Evolutionary conservation across 2,113 vertebrate genomes (phyloP), one percentile per base, ranked within the genome.

Genomic region (Rattus rattus): DNA sequence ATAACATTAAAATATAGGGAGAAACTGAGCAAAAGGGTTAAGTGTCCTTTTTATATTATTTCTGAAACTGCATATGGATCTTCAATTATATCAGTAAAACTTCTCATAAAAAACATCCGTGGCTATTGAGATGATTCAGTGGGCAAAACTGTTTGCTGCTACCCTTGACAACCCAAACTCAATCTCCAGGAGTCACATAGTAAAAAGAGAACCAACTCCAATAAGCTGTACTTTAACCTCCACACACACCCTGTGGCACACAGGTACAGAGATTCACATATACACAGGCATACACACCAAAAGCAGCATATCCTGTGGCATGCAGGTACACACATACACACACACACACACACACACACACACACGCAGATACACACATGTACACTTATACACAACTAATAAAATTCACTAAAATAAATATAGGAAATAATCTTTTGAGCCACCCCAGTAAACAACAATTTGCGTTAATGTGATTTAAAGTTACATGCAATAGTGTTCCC

Each of bases 391-490:
- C n/a, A 43, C 13, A 83, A n/a, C 5, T 39, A 39, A 61, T 39
- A 43, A 43, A 39, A 84, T 30, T 63, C 14, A 30, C 6, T 43
- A 84, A 69, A 49, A 36, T 52, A 86, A 86, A 49, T 36, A 52
- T 54, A 36, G 24, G 20, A 54, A 86, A 88, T 36, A 87, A n/a
- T 70, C 26, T 69, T 70, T 19, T 96, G 75, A 94, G 28, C 22
- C 24, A 91, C 24, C 11, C 43, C 72, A 24, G 33, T 91, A 87
- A 90, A 39, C 61, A 65, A 86, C 88, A 92, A 26, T 47, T 93
- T 61, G 33, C 85, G 3, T 65, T 88, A 59, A 80, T 77, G 26
- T 75, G 22, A 95, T 92, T 81, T 59, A 59, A 96, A 97, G 63
- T 77, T 80, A 47, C 36, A 33, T 39, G 54, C 49, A 67, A 3